Evolutionary conservation across 2,797 vertebrate genomes (phyloP).

Genomic region (Liasis olivaceus): DNA sequence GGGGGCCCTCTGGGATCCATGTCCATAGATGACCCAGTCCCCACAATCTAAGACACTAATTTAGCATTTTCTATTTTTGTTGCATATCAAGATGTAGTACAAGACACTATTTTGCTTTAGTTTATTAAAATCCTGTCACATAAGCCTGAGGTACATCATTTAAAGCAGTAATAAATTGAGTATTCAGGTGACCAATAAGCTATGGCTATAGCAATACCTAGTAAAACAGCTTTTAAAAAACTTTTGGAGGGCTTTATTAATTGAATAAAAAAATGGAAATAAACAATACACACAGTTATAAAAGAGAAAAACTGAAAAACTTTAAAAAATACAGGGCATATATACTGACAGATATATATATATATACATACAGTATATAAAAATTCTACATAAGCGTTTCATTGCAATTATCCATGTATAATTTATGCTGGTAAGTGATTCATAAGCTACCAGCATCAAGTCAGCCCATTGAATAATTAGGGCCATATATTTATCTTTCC

Average conservation of each 20-base stretch:
- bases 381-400: not conserved
- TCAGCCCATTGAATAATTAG: not conserved
- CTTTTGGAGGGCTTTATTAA: not conserved
- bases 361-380: not conserved
- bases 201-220: not conserved
- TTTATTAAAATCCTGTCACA: not conserved
- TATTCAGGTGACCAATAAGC: not conserved
- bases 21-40: not conserved
- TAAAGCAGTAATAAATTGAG: not conserved
- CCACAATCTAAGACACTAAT: not conserved
- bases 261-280: not conserved
- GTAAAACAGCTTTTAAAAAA: not conserved
- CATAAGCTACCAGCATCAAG: not conserved
- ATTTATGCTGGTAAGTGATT: not conserved
- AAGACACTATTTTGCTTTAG: not conserved
- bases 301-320: not conserved
- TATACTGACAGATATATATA: not conserved
- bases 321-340: not conserved
- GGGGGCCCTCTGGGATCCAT: not conserved
- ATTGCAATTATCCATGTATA: not conserved
- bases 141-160: not conserved
- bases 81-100: not conserved
- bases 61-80: not conserved
- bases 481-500: not conserved
- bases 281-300: not conserved